These are phyloP conservation scores for Crocodylus rhombifer DNA, from an alignment of 2,797 vertebrate species.

Conservation along the genomic window DNA sequence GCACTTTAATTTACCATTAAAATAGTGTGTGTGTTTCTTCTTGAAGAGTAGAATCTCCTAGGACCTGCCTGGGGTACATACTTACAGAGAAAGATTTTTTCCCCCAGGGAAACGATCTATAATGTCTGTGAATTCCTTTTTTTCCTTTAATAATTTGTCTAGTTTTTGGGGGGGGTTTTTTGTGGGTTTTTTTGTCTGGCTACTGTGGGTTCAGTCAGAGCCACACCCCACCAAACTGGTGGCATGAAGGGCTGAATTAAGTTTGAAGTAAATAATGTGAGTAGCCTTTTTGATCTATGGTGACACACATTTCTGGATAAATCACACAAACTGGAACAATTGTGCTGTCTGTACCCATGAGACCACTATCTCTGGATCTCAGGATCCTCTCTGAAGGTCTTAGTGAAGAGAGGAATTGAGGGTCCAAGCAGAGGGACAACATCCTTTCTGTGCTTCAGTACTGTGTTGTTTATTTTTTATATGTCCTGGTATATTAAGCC, in stretches of 20 bases:
- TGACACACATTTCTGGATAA: constrained; percentile 9
- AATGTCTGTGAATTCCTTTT: no score
- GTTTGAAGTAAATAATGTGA: not conserved
- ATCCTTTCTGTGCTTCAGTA: not conserved
- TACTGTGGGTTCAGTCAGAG: not conserved
- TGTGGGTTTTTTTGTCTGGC: no score
- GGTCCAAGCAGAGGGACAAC: not conserved
- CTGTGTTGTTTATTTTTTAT: constrained; percentile 14
- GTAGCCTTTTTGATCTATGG: not conserved
- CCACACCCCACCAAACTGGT: not conserved
- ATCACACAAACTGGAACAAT: not conserved
- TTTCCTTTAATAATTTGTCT: not conserved
- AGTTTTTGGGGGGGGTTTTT: not conserved
- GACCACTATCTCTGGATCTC: not conserved
- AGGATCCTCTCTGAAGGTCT: not conserved
- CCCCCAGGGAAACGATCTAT: not conserved
- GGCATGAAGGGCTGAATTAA: not conserved
- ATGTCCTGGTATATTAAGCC: not conserved
- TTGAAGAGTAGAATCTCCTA: not conserved
- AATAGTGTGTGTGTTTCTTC: not conserved
- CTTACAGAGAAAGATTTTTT: not conserved
- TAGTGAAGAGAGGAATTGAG: not conserved
- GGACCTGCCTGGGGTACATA: not conserved
- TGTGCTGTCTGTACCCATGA: not conserved
- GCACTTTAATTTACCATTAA: not conserved